These are phyloP conservation scores for Salvator merianae DNA, from an alignment of 2,113 vertebrate species.

Conservation along the genomic window DNA sequence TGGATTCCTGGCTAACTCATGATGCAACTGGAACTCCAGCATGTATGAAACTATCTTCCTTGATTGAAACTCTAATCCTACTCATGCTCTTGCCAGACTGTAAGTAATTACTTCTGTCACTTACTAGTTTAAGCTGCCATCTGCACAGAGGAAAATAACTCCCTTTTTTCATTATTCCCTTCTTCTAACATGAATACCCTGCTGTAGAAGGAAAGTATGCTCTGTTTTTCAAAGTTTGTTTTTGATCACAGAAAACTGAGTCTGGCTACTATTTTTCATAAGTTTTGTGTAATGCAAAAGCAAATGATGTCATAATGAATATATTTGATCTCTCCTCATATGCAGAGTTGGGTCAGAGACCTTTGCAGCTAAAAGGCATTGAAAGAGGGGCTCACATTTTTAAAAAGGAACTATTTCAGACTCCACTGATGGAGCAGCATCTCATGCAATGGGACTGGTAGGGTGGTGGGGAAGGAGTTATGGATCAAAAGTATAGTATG, in stretches of 20 bases:
- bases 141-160: no score
- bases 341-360: no score
- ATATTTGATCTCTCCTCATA: background rate
- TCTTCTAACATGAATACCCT: background rate
- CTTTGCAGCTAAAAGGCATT: no score
- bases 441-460: no score
- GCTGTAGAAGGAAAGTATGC: background rate
- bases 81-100: constrained; percentile 15
- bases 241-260: background rate
- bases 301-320: background rate
- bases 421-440: no score
- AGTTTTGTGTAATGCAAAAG: background rate
- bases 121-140: background rate
- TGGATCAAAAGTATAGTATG: no score
- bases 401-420: no score
- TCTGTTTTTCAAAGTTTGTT: background rate
- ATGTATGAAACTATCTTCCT: constrained; percentile 37
- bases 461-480: no score
- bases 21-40: background rate
- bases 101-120: background rate
- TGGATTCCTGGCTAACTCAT: background rate
- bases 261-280: background rate
- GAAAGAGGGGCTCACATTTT: no score
- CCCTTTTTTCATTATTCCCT: background rate
- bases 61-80: constrained; percentile 15